Evolutionary conservation across 2,888 invertebrate genomes (phyloP), one percentile per base, ranked within the genome.

Genomic region (Cabera pusaria): DNA sequence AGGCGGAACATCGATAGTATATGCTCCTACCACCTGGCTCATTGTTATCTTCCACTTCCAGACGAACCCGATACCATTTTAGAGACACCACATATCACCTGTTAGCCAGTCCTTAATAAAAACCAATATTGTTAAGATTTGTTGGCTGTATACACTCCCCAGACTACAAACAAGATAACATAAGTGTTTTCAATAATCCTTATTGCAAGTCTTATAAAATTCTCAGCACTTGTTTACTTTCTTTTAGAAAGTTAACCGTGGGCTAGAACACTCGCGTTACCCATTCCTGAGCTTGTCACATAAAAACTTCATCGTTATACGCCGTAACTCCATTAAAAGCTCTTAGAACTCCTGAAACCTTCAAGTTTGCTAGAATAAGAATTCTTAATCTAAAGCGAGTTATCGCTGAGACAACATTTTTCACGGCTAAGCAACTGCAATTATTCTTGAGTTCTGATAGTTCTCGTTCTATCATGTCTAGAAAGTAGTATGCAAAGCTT

Each of bases 341-440:
- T 46, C 35, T 39, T 35, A 35, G 35, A 25, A 33, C 32, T 38
- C 40, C 38, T 23, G 25, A 35, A 43, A 34, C 38, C 37, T 34
- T 33, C 5, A 29, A 49, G 36, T 44, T 49, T 42, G 37, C 37
- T 37, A 43, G 37, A 33, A 37, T 33, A 40, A 34, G 26, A 37
- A 35, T 36, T 38, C 22, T 28, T 44, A 40, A 44, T 48, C 40
- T 44, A 16, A 9, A 7, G 2, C 23, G 28, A 17, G 34, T 29
- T 38, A 38, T 34, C 29, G 23, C 14, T 2, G 36, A 17, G 29
- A 36, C 25, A 35, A 32, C 26, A 42, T 36, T 31, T 41, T 36
- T 41, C 31, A 26, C 31, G 23, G 25, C 35, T 35, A 16, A 16
- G 24, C 20, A 28, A 17, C 32, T 24, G 32, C 12, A 39, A 32